Base-by-base conservation (phyloP, 2,888 invertebrate species). In the Andrena chrysosceles region DNA sequence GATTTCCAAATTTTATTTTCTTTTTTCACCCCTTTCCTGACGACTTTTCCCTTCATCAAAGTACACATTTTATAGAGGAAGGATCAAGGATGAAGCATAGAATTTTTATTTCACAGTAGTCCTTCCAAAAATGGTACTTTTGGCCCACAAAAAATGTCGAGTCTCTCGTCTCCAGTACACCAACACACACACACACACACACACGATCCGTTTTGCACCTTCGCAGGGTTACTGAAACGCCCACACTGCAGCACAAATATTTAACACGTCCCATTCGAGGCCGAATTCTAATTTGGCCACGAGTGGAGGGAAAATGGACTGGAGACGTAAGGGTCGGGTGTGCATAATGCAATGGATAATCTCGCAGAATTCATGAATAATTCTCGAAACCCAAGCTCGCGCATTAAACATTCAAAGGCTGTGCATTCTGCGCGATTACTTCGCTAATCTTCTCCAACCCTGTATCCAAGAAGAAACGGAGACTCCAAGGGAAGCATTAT, bases 261-360 rank as follows among this genome's bases (percentile, higher is more conserved):
- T 77, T 59, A 52, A 66, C 35, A 20, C 31, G 6, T 5, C 8
- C 29, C 52, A 29, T 29, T 10, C 13, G 64, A 20, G 13, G 70
- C 16, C 20, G 20, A 62, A 68, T 74, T 68, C 26, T 20, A 68
- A 73, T 78, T 78, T 48, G 26, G 3, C n/a, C 26, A 20, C n/a
- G n/a, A 31, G 52, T 20, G 10, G 54, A n/a, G 35, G 23, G n/a
- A 64, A 56, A 63, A 48, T 31, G 52, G 23, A 48, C 35, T 42
- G 31, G 48, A 42, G 31, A 20, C 20, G 49, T 10, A 52, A 23
- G n/a, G 20, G n/a, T 16, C 42, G 2, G 42, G 6, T 16, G n/a
- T 77, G 63, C 48, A 78, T 78, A 74, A 78, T 78, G 26, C 67
- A 78, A 63, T 16, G 42, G 56, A 78, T 74, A 63, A 78, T 68